These are phyloP conservation scores for Stramonita haemastoma DNA, from an alignment of 2,888 invertebrate species.

Conservation along the genomic window DNA sequence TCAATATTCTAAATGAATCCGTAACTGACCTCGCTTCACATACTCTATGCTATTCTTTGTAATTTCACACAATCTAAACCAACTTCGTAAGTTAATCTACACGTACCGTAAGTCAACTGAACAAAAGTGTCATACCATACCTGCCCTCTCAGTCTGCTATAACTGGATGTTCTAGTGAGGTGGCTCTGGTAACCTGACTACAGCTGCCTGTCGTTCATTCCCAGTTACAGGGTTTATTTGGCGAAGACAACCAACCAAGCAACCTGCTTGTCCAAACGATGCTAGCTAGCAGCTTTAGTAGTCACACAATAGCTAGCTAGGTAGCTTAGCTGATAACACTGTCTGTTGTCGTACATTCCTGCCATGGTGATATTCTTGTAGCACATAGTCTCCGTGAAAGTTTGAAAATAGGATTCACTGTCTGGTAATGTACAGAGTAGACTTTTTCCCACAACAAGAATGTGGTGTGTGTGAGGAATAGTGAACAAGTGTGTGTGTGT, in stretches of 20 bases:
- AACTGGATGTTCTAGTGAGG: conserved; percentile 2
- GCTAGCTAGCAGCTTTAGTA: conserved; percentile 7
- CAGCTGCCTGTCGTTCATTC: conserved; percentile 2
- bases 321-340: neutral
- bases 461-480: too few relatives aligned
- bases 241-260: too few relatives aligned
- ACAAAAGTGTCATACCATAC: conserved; percentile 27
- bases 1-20: neutral
- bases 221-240: conserved; percentile 4
- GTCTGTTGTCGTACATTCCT: neutral
- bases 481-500: too few relatives aligned
- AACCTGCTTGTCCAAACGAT: neutral
- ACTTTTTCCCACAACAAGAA: too few relatives aligned
- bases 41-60: neutral
- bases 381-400: neutral
- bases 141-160: neutral
- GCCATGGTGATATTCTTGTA: neutral
- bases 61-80: neutral
- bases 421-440: neutral
- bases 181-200: conserved; percentile 21
- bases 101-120: neutral
- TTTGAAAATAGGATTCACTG: neutral
- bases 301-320: conserved; percentile 14
- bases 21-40: neutral
- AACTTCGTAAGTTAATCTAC: neutral